phyloP scores from a whole-genome alignment of 2,797 vertebrate species.

The Periophthalmus magnuspinnatus region DNA sequence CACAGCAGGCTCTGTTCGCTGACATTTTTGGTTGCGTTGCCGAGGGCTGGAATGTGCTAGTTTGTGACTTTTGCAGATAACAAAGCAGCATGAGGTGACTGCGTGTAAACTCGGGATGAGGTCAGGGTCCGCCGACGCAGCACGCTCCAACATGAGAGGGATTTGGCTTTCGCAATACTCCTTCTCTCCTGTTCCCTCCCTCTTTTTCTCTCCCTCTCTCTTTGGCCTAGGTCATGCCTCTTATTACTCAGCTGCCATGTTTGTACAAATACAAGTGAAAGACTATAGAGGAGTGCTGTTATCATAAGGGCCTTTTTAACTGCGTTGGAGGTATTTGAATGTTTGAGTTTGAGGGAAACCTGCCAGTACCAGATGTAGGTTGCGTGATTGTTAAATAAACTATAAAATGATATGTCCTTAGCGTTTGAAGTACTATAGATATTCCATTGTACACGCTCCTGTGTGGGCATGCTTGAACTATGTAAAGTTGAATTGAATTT shows the following conservation, averaged over 20 bases:
- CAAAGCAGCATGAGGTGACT: slow-evolving; percentile 69
- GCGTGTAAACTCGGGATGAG: slow-evolving; percentile 74
- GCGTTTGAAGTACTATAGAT: not conserved
- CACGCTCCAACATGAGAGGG: slow-evolving; percentile 67
- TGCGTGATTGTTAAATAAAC: not conserved
- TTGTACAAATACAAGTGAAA: slow-evolving; percentile 26
- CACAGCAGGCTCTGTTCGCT: slow-evolving; percentile 52
- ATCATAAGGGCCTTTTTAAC: not conserved
- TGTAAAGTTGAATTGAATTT: not conserved
- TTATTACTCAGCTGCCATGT: slow-evolving; percentile 41
- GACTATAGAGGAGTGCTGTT: not conserved
- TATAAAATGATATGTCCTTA: not conserved
- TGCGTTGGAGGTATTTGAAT: not conserved
- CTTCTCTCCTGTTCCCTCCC: not conserved
- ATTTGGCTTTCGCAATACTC: slow-evolving; percentile 69
- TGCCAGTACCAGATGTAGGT: not conserved
- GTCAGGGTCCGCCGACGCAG: slow-evolving; percentile 72
- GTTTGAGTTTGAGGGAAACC: not conserved
- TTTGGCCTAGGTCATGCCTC: slow-evolving; percentile 62
- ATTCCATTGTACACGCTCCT: not conserved
- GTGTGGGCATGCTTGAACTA: not conserved
- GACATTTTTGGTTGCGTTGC: slow-evolving; percentile 48
- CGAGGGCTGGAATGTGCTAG: slow-evolving; percentile 70
- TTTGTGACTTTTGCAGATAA: slow-evolving; percentile 74
- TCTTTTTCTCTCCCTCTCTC: slow-evolving; percentile 51